Percentiles rank a stretch among this genome's conserved stretches.
Evolutionary conservation across 2,113 vertebrate genomes (phyloP).

Genomic region (Chaetodon auriga): DNA sequence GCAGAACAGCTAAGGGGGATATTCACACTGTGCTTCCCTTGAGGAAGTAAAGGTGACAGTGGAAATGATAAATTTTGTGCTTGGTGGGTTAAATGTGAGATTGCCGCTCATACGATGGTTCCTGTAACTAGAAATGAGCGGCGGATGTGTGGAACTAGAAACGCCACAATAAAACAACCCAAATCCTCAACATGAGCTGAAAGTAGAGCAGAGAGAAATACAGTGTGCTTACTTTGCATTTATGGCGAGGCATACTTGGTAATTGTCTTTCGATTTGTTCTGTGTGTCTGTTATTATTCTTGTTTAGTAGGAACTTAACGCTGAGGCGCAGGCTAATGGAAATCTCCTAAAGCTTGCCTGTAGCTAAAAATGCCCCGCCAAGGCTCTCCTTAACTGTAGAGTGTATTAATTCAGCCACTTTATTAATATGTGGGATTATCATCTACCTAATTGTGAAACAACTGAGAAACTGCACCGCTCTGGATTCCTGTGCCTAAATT

Average conservation of each 20-base stretch:
- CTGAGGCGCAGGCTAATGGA: conserved; percentile 57
- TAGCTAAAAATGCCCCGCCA: conserved; percentile 54
- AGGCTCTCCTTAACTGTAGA: neutral
- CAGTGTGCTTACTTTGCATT: conserved; percentile 46
- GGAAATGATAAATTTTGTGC: conserved; percentile 29
- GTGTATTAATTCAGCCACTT: conserved; percentile 26
- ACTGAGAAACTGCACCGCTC: neutral
- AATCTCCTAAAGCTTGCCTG: conserved; percentile 63
- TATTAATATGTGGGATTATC: conserved; percentile 30
- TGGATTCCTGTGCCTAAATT: conserved; percentile 14
- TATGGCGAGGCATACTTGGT: conserved; percentile 41
- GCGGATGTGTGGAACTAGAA: neutral
- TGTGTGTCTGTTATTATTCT: conserved; percentile 67
- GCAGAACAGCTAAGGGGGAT: conserved; percentile 54
- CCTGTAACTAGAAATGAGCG: neutral
- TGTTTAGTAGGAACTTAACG: conserved; percentile 49
- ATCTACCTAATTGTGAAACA: neutral
- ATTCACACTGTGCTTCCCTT: conserved; percentile 31
- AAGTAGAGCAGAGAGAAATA: conserved; percentile 7
- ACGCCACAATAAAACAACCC: neutral
- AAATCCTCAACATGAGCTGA: conserved; percentile 3
- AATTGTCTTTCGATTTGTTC: conserved; percentile 69
- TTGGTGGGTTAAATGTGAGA: conserved; percentile 51
- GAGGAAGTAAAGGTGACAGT: conserved; percentile 41
- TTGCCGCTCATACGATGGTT: conserved; percentile 17